These are phyloP conservation scores for Gryllus longicercus DNA, from an alignment of 2,888 invertebrate genomes.

Conservation along the genomic window DNA sequence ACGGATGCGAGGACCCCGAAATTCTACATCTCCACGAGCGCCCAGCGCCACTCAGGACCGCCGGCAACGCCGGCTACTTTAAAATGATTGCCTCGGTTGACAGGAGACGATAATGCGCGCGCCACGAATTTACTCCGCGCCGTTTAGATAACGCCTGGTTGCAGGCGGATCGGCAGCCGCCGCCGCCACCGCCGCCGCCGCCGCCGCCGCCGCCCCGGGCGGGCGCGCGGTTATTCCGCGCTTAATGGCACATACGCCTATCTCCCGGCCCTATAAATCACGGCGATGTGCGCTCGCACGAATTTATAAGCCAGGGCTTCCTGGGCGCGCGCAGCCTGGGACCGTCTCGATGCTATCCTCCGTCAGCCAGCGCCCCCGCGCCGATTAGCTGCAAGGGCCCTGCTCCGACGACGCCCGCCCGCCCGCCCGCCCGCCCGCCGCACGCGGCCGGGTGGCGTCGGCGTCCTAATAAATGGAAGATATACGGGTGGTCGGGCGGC, in stretches of 20 bases:
- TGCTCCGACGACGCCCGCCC: too few species aligned
- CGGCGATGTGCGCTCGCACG: neutral
- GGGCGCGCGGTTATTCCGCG: neutral
- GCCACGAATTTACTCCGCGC: neutral
- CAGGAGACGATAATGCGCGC: constrained; percentile 1
- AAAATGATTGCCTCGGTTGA: neutral
- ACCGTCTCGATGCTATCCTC: neutral
- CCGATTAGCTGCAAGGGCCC: too few species aligned
- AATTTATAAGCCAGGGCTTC: neutral
- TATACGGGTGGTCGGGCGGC: too few species aligned
- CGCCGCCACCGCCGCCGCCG: neutral
- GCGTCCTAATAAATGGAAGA: too few species aligned
- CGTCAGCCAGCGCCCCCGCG: too few species aligned
- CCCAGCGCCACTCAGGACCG: neutral
- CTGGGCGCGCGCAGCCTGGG: neutral
- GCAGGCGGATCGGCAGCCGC: neutral
- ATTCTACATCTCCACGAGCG: neutral
- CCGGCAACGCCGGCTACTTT: neutral
- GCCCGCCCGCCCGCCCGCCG: too few species aligned
- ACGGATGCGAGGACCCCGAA: neutral
- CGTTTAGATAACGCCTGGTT: neutral
- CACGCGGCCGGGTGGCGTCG: too few species aligned
- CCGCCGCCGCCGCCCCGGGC: neutral
- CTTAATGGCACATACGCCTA: constrained; percentile 3
- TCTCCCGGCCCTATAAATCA: neutral